A percentile compares a stretch with the other conserved stretches of the same genome.
Evolutionary conservation across 2,797 vertebrate genomes (phyloP).

Genomic region (Labroides dimidiatus): DNA sequence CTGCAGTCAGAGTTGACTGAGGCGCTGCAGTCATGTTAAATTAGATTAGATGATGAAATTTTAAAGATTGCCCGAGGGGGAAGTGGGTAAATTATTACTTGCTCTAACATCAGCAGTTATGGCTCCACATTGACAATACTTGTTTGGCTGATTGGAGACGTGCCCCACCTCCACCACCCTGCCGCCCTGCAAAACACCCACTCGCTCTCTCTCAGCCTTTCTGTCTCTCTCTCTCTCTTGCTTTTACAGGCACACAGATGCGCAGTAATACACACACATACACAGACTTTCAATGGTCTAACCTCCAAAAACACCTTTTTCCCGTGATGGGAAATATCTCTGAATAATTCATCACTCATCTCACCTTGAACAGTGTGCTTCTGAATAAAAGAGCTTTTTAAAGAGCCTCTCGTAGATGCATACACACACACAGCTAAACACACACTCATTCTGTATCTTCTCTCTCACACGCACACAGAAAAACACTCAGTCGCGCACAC

Average conservation of each 20-base stretch:
- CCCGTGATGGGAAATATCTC: conserved; percentile 71
- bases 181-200: conserved; percentile 70
- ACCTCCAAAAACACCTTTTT: conserved; percentile 78
- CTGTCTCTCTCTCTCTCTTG: conserved; percentile 15
- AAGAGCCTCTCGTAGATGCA: conserved; percentile 70
- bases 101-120: conserved; percentile 72
- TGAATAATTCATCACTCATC: conserved; percentile 82
- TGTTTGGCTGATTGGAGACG: conserved; percentile 68
- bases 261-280: conserved; percentile 40
- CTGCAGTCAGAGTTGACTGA: conserved; percentile 53
- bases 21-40: conserved; percentile 59
- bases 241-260: conserved; percentile 44
- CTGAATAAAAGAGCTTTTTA: conserved; percentile 80
- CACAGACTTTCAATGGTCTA: conserved; percentile 67
- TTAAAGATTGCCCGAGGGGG: conserved; percentile 61
- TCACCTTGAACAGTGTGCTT: conserved; percentile 79
- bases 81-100: conserved; percentile 66
- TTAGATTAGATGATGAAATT: conserved; percentile 73
- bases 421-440: conserved; percentile 48
- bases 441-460: conserved; percentile 27
- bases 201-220: conserved; percentile 43
- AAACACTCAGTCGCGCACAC: conserved; percentile 31
- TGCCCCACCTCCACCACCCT: conserved; percentile 55
- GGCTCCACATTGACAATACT: conserved; percentile 59
- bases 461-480: conserved; percentile 5